Conservation (phyloP, 1,140 invertebrate species). For the Drosophila sturtevanti region DNA sequence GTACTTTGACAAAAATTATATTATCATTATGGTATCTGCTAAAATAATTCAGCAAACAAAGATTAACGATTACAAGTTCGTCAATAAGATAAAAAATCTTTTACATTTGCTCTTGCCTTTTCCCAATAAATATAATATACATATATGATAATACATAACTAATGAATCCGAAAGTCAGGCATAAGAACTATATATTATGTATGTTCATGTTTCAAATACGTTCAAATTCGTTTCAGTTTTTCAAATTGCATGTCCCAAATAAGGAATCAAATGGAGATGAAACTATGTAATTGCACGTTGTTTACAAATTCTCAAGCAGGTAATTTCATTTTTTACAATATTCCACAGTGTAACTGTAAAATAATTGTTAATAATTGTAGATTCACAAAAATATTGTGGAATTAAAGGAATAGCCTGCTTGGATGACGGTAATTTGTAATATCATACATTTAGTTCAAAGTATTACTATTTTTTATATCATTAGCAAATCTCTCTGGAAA, state of each 20-base stretch:
- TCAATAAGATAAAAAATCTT: too few species aligned
- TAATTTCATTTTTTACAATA: slow-evolving; percentile 7
- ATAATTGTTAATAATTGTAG: slow-evolving; percentile 21
- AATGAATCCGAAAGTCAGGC: too few species aligned
- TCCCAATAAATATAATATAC: too few species aligned
- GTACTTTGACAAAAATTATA: too few species aligned
- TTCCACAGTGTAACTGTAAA: too few species aligned
- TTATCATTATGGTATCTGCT: too few species aligned
- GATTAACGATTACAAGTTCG: too few species aligned
- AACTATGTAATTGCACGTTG: slow-evolving; percentile 55
- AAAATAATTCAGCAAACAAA: too few species aligned
- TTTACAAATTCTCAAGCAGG: slow-evolving; percentile 33
- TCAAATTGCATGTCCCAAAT: slow-evolving; percentile 66
- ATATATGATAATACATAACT: too few species aligned
- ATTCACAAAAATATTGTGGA: slow-evolving; percentile 29
- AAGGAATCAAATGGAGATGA: slow-evolving; percentile 50
- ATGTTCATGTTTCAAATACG: too few species aligned
- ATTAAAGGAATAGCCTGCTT: slow-evolving; percentile 41
- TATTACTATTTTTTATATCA: neutral
- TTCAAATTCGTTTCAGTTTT: slow-evolving; percentile 53
- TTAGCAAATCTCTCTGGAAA: slow-evolving; percentile 31
- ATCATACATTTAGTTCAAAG: neutral
- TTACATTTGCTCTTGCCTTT: too few species aligned
- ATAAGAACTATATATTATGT: too few species aligned
- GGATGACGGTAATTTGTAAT: slow-evolving; percentile 29